Base-by-base conservation (phyloP, 2,797 vertebrate species). In the Bovichtus diacanthus region DNA sequence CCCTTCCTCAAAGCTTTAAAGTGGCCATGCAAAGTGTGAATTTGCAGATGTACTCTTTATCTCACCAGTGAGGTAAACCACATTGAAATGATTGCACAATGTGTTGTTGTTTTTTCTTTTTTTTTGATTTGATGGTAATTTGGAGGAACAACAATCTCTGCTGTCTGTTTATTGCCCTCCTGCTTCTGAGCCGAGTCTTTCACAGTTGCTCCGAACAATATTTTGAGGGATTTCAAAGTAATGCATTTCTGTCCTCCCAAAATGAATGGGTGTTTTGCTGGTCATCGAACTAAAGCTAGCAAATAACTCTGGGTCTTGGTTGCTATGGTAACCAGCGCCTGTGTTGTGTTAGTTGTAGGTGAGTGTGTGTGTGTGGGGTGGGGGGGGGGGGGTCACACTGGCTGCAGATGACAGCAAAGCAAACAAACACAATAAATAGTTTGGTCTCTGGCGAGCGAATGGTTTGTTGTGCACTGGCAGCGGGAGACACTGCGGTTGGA, bases 281-380 rank as follows among this genome's bases (percentile, higher is more conserved):
- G 76, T 82, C 67, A 83, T 71, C 87, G 67, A 80, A 79, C 69
- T 74, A 76, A 78, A 89, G 77, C 89, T 66, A 12, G 63, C 66
- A 86, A 90, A 88, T 74, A 87, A 78, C 70, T 78, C 82, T 65
- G 65, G 83, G 44, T 78, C 73, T 84, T 38, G 76, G 93, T 93
- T 93, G 91, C 92, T 81, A 86, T 92, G 89, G 93, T 76, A 91
- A 93, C 92, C 70, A 49, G 72, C 3, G 63, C 78, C 77, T 78
- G 66, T 81, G 87, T 81, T 81, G 80, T 49, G 68, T 86, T 89
- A 85, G 82, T 39, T 59, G 74, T n/a, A n/a, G n/a, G n/a, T n/a
- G n/a, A 29, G 43, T 62, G 31, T n/a, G n/a, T n/a, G 29, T 23
- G 38, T 31, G 18, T 41, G 58, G 9, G 39, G 51, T 54, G 65